Base-by-base conservation (phyloP, 2,888 invertebrate genomes). In the Aphodius granarius region DNA sequence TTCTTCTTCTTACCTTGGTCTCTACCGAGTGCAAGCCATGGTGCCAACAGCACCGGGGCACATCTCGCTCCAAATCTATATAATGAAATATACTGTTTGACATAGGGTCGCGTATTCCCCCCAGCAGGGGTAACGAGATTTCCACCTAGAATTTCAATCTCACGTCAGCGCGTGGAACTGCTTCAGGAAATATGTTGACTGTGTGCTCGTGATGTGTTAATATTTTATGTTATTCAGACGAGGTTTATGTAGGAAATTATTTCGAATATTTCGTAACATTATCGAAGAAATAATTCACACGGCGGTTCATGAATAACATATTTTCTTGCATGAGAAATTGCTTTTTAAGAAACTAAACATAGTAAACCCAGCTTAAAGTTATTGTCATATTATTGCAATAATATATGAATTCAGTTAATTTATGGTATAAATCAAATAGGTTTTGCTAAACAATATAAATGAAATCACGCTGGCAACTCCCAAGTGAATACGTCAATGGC, bases 141-240 rank as follows among this genome's bases (percentile, higher is more conserved):
- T 22, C 68, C 68, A 68, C 68, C 22, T 68, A 22, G 68, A 68
- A 68, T 68, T 68, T 22, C 68, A 68, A 68, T 68, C 68, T 68
- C 2, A 43, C 68, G 68, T 20, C 20, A 5, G 16, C 68, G 20
- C 15, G 3, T 16, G 68, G 21, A 68, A 68, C 43, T 43, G 43
- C 2, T 13, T 43, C 43, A 43, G 9, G 3, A 43, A 43, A 43
- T 43, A 43, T 43, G 43, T 43, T 43, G 43, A 43, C 43, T 6
- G 43, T 43, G 43, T 23, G 23, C 6, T 23, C 5, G 23, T 43
- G 43, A 43, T 9, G 43, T 3, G 43, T 43, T 43, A 43, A 43
- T 43, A 43, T 43, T 43, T 43, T 43, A 43, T 43, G 43, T 43
- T 43, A 2, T 2, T 43, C 13, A 9, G 43, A 2, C 9, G 9